A percentile compares a stretch with the other conserved stretches of the same genome.
Conservation (phyloP, 2,888 invertebrate genomes). For the Habrosyne pyritoides region DNA sequence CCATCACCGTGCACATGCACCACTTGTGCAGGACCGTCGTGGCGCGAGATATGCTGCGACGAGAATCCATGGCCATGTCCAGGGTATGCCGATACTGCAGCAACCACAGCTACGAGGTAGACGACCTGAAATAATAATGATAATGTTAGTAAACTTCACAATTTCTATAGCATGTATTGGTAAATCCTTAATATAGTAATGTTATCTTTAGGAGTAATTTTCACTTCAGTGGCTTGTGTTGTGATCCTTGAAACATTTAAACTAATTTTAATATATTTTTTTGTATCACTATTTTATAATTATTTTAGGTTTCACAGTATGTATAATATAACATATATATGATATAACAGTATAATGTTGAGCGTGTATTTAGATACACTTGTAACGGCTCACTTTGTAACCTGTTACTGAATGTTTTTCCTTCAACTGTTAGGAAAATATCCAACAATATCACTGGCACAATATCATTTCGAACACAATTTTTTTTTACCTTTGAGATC, state of each 20-base stretch:
- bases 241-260: no score
- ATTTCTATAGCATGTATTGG: no score
- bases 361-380: neutral
- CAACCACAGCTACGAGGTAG: slow-evolving; percentile 48
- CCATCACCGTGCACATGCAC: slow-evolving; percentile 50
- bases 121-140: slow-evolving; percentile 37
- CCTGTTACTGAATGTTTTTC: neutral
- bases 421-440: neutral
- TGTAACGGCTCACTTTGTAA: neutral
- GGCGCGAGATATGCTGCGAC: slow-evolving; percentile 62
- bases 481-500: slow-evolving; percentile 64
- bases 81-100: slow-evolving; percentile 18
- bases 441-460: neutral
- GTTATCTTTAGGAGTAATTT: no score
- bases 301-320: no score
- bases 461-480: neutral
- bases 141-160: neutral
- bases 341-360: no score
- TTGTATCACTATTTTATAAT: no score
- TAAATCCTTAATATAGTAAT: no score
- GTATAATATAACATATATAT: no score
- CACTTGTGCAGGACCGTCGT: slow-evolving; percentile 58
- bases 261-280: no score
- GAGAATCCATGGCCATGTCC: slow-evolving; percentile 65
- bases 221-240: no score